Evolutionary conservation across 2,113 vertebrate species (phyloP), one percentile per base, ranked within the genome.

Genomic region (Ovis canadensis): DNA sequence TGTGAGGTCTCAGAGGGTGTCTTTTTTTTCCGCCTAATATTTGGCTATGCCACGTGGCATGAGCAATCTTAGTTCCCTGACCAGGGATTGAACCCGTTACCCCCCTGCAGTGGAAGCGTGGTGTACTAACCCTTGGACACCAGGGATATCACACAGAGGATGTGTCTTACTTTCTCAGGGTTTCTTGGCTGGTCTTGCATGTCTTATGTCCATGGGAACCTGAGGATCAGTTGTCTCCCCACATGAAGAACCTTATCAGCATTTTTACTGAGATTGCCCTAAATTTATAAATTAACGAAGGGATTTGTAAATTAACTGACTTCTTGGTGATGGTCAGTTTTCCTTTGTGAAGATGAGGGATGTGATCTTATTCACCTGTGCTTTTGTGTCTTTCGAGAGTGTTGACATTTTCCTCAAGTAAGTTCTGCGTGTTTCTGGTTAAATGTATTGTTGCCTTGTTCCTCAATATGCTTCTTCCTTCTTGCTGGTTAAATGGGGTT

Each of bases 301-400:
- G 80, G 50, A n/a, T 52, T 55, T 33, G 5, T 50, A 8, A 88
- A 2, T 25, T 31, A 25, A 5, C 14, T 57, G 16, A 25, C 33
- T 2, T 62, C n/a, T 29, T 19, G n/a, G 9, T 45, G 29, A 12
- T 19, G 0, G 36, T 16, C 4, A 11, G 25, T n/a, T 12, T 12
- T 21, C n/a, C 67, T 23, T 7, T 31, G 25, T 1, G 1, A 6
- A 45, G 25, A 45, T 33, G 6, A 25, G 57, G 31, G 40, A 23
- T 21, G 0, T 3, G 10, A 12, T 45, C 31, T 29, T n/a, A 55
- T 19, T 88, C n/a, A 17, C 8, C 1, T 3, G 1, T 10, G 25
- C 85, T 71, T 88, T 31, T 12, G 6, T 54, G 33, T 57, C 77
- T 97, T 74, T 88, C 50, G 7, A 23, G 57, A 80, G 5, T 15